Evolutionary conservation across 2,113 vertebrate genomes (phyloP).

Genomic region (Indri indri): DNA sequence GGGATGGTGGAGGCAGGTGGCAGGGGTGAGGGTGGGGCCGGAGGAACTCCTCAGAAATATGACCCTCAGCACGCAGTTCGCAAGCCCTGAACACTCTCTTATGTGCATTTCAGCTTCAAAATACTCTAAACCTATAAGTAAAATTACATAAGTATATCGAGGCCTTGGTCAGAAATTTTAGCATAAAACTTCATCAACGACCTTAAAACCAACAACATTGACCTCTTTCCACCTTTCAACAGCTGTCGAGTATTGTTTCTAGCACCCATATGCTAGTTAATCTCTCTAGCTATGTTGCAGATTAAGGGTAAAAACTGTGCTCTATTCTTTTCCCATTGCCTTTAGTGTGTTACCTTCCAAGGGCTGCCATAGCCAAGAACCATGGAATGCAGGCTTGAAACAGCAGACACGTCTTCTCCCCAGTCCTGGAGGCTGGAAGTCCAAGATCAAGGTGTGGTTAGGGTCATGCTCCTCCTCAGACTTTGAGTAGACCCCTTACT

Average conservation of each 20-base stretch:
- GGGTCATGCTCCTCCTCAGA: accelerated
- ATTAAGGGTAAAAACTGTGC: not conserved
- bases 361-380: not conserved
- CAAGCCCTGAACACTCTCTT: not conserved
- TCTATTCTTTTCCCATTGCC: accelerated
- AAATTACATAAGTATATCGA: not conserved
- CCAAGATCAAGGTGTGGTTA: not conserved
- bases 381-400: accelerated
- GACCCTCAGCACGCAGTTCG: accelerated
- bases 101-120: not conserved
- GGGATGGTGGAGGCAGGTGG: accelerated
- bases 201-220: accelerated
- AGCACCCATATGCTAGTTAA: accelerated
- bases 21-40: accelerated
- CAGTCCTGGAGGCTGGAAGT: not conserved
- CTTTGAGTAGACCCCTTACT: too few relatives aligned
- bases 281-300: too few relatives aligned
- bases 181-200: not conserved
- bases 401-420: not conserved
- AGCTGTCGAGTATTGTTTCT: accelerated
- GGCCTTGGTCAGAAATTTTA: not conserved
- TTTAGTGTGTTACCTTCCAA: not conserved
- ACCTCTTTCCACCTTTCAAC: too few relatives aligned
- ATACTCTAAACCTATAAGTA: not conserved
- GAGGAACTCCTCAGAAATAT: too few relatives aligned